Conservation (phyloP, 2,888 invertebrate genomes). For the Pemphredon lugubris region DNA sequence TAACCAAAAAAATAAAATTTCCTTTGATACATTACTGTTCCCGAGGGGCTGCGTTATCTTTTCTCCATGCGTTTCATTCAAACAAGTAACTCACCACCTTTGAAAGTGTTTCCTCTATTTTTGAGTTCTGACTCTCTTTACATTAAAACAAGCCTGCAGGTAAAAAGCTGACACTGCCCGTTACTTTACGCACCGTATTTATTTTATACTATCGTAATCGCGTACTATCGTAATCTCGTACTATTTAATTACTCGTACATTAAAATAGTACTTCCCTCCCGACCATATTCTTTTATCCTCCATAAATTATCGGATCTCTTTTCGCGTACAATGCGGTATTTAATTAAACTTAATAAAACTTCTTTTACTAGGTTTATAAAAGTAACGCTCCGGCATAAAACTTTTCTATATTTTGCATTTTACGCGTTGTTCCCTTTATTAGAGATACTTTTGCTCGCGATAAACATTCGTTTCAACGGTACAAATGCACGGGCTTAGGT, state of each 20-base stretch:
- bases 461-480: conserved; percentile 29
- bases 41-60: too few species aligned
- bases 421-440: background rate
- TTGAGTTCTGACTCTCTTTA: background rate
- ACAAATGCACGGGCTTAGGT: background rate
- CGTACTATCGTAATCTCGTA: too few species aligned
- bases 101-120: background rate
- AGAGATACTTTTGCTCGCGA: background rate
- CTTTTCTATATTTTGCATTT: background rate
- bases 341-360: background rate
- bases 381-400: background rate
- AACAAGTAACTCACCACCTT: background rate
- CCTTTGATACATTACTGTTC: too few species aligned
- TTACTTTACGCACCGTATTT: too few species aligned
- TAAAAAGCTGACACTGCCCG: too few species aligned
- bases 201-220: too few species aligned
- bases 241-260: too few species aligned
- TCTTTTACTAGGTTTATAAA: background rate
- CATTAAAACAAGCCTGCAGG: too few species aligned
- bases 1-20: too few species aligned
- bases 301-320: background rate
- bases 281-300: background rate
- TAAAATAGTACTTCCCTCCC: too few species aligned
- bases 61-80: background rate
- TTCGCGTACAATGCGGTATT: background rate